These are phyloP conservation scores for Zhengitettix transpicula DNA, from an alignment of 2,888 invertebrate species.

Conservation along the genomic window DNA sequence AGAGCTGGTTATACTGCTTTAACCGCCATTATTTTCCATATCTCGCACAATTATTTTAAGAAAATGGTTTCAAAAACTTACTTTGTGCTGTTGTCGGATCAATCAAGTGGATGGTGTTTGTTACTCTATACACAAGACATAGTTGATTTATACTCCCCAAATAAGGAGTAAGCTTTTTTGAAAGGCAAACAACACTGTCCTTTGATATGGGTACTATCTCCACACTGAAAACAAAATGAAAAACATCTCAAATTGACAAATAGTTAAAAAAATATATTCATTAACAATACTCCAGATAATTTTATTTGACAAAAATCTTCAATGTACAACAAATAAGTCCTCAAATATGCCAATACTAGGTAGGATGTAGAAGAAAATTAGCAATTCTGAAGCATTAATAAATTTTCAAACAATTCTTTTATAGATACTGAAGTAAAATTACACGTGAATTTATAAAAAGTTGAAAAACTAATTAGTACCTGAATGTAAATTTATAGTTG, in stretches of 20 bases:
- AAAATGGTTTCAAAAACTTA: conserved; percentile 25
- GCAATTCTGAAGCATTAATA: no score
- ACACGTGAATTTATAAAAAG: no score
- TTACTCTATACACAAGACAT: conserved; percentile 75
- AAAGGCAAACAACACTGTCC: conserved; percentile 80
- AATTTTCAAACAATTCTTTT: no score
- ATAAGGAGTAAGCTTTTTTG: conserved; percentile 69
- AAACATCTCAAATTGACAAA: background rate
- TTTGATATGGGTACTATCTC: conserved; percentile 95
- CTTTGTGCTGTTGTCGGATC: conserved; percentile 78
- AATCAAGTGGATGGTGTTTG: conserved; percentile 80
- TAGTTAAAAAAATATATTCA: background rate
- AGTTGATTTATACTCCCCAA: conserved; percentile 77
- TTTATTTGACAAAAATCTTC: no score
- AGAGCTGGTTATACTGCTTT: no score
- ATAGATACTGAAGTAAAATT: no score
- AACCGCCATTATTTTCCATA: no score
- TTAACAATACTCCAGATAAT: no score
- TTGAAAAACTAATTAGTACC: conserved; percentile 17
- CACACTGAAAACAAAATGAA: conserved; percentile 40
- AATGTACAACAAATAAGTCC: no score
- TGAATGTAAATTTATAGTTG: conserved; percentile 87
- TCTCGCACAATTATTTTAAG: background rate
- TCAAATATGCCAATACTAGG: no score
- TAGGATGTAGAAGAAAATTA: no score